Evolutionary conservation across 1,140 invertebrate species (phyloP), one percentile per base, ranked within the genome.

Genomic region (Arctopsyche grandis): DNA sequence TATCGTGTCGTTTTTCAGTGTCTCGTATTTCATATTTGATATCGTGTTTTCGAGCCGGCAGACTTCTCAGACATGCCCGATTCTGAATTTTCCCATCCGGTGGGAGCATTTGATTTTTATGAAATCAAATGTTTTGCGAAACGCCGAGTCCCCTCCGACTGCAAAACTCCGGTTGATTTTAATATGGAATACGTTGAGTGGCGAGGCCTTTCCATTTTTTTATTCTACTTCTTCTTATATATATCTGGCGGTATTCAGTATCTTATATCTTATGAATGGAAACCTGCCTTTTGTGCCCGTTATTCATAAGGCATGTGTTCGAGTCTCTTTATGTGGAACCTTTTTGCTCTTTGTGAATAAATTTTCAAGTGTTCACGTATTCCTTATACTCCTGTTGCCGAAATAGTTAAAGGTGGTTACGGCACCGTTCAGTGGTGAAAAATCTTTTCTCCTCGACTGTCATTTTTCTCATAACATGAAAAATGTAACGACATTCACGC

Each of bases 241-340:
- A 58, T 63, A 76, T 76, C 74, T 16, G 29, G 52, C 12, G 26
- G 74, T 76, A 76, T 76, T 76, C 74, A 76, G 74, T 76, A 76
- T 76, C 74, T 76, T 76, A 76, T 76, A 76, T 76, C 74, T 76
- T 76, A 76, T 76, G 74, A 76, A 76, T 76, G 74, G 74, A 76
- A 76, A 76, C 74, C 74, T 76, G 74, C 74, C 74, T 63, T 76
- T 76, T 76, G 74, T 76, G 52, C 52, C 52, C 74, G 74, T 76
- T 76, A 76, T 76, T 76, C 74, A 76, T 76, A 76, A 76, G 74
- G 74, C 74, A 76, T 76, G 74, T 76, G 74, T 76, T 76, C 74
- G 74, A 76, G 74, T 76, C 74, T 76, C 74, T 76, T 76, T 76
- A 76, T 76, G 74, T 63, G 74, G 38, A 76, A 76, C 74, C 74